These are phyloP conservation scores for Zoanthus sansibaricus DNA, from an alignment of 92 coral and sea anemone genomes.

Conservation along the genomic window DNA sequence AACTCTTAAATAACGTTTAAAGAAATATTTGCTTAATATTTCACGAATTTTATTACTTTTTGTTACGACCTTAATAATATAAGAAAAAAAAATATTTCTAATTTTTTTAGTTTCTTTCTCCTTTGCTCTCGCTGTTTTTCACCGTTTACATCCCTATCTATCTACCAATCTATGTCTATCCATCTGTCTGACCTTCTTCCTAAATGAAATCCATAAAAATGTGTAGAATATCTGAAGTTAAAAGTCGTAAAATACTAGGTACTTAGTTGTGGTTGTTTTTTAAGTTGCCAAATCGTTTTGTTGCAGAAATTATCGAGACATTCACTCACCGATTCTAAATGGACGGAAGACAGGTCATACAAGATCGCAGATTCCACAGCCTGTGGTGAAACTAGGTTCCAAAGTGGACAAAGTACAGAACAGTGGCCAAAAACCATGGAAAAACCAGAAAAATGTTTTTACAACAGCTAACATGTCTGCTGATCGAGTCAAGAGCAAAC, in stretches of 20 bases:
- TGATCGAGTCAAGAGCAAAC: constrained; percentile 23
- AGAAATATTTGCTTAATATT: too few relatives aligned
- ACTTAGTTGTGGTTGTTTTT: neutral
- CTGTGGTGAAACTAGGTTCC: neutral
- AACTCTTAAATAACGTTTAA: too few relatives aligned
- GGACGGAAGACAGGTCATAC: constrained; percentile 3
- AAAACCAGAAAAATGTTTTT: neutral
- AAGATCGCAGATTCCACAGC: constrained; percentile 42
- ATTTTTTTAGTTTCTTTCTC: too few relatives aligned
- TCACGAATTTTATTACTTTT: too few relatives aligned
- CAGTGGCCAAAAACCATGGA: constrained; percentile 16
- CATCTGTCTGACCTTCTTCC: too few relatives aligned
- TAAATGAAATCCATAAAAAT: too few relatives aligned
- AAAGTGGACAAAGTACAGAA: neutral
- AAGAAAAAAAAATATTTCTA: neutral
- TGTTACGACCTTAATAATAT: neutral
- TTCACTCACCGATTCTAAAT: neutral
- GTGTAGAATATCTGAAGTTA: too few relatives aligned
- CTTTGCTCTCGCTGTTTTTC: too few relatives aligned
- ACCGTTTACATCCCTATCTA: neutral
- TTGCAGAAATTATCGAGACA: neutral
- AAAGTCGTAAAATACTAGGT: too few relatives aligned
- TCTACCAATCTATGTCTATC: neutral
- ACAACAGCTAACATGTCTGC: constrained; percentile 1
- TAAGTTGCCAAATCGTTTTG: neutral